Percentiles rank a stretch among this genome's conserved stretches.
phyloP scores from a whole-genome alignment of 2,797 vertebrate genomes.

The Acanthornis magna region DNA sequence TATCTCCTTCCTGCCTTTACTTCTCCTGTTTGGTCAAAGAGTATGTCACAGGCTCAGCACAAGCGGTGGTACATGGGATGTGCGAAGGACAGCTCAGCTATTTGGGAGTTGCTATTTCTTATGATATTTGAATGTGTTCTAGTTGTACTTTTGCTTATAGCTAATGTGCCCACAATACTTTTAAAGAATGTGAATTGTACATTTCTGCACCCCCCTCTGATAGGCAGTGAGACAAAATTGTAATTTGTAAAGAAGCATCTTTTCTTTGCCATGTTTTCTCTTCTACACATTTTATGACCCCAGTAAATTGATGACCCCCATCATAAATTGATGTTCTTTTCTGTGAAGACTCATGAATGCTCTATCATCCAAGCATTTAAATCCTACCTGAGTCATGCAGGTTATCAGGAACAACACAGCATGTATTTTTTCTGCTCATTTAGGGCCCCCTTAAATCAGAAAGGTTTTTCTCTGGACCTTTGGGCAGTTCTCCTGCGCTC shows the following conservation, averaged over 20 bases:
- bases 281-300: neutral
- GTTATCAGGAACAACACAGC: neutral
- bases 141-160: neutral
- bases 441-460: neutral
- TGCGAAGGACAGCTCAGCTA: accelerated
- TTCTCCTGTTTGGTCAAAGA: neutral
- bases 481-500: neutral
- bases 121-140: neutral
- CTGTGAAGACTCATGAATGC: neutral
- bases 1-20: neutral
- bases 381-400: neutral
- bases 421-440: neutral
- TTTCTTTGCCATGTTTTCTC: neutral
- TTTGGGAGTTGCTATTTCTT: neutral
- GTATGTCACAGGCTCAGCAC: neutral
- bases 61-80: neutral
- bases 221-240: neutral
- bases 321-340: neutral
- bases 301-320: no score
- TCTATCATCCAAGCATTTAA: neutral
- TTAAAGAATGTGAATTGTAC: accelerated
- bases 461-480: neutral
- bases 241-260: neutral
- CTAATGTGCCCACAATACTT: no score
- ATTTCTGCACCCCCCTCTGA: neutral